Evolutionary conservation across 2,113 vertebrate species (phyloP).

Genomic region (Hemiprocne comata): DNA sequence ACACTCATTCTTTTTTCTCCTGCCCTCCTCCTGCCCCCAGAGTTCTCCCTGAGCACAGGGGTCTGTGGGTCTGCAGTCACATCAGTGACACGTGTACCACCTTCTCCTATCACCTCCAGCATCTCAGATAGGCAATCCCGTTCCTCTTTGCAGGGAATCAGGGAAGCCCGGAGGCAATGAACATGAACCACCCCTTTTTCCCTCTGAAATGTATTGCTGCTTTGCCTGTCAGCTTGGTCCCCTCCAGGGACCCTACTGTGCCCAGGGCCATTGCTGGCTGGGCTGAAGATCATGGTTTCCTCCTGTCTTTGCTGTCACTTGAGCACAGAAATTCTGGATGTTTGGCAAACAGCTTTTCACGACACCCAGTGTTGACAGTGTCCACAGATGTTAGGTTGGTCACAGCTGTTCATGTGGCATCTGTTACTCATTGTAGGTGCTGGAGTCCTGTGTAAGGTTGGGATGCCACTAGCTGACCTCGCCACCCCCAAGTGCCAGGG

Average conservation of each 20-base stretch:
- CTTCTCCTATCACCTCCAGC: not conserved
- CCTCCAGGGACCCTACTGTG: not conserved
- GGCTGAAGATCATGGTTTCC: not conserved
- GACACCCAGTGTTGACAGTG: not conserved
- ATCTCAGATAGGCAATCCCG: not conserved
- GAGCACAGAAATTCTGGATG: not conserved
- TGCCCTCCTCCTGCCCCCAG: not conserved
- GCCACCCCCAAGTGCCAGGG: fast-evolving
- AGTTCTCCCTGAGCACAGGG: fast-evolving
- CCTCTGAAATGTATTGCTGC: not conserved
- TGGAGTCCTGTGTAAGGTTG: not conserved
- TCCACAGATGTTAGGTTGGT: not conserved
- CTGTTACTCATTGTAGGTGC: not conserved
- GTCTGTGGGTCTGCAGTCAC: not conserved
- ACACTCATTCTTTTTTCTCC: not conserved
- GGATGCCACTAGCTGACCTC: not conserved
- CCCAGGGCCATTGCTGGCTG: not conserved
- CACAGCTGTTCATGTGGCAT: not conserved
- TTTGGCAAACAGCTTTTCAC: not conserved
- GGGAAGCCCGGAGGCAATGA: not conserved
- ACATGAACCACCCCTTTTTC: not conserved
- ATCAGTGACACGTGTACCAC: fast-evolving
- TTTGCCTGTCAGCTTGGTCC: not conserved
- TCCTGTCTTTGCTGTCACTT: not conserved
- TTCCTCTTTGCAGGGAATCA: not conserved